Evolutionary conservation across 2,797 vertebrate genomes (phyloP).

Genomic region (Leptodon cayanensis): DNA sequence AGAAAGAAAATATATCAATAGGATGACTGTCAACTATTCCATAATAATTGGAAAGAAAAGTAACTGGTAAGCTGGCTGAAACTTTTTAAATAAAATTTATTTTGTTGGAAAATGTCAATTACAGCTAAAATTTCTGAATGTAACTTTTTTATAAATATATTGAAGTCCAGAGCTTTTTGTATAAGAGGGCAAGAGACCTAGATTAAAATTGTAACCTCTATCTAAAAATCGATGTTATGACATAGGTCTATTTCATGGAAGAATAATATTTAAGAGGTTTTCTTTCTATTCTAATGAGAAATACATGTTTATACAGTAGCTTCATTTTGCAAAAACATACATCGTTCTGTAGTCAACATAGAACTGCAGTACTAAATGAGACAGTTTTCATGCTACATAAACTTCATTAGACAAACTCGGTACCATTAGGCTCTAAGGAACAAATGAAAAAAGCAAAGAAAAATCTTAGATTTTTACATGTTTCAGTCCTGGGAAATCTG

Average conservation of each 20-base stretch:
- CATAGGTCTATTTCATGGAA: background rate
- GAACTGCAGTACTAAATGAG: background rate
- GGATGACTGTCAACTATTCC: background rate
- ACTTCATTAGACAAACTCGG: background rate
- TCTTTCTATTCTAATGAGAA: background rate
- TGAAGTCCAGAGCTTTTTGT: background rate
- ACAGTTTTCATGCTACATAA: background rate
- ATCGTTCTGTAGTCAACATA: background rate
- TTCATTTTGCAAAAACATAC: background rate
- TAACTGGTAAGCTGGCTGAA: background rate
- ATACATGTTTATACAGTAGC: background rate
- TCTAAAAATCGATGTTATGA: background rate
- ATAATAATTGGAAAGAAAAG: background rate
- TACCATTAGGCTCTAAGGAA: background rate
- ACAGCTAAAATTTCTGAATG: background rate
- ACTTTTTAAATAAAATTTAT: background rate
- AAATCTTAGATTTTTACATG: background rate
- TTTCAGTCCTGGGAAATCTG: background rate
- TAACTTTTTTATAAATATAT: background rate
- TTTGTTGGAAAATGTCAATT: background rate
- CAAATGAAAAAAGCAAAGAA: background rate
- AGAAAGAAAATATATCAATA: background rate
- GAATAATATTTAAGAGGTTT: background rate
- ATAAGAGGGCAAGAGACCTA: background rate
- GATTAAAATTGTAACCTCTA: background rate